Percentiles rank a stretch among this genome's conserved stretches.
phyloP scores from a whole-genome alignment of 2,113 vertebrate species.

The Psittacara wagleri region DNA sequence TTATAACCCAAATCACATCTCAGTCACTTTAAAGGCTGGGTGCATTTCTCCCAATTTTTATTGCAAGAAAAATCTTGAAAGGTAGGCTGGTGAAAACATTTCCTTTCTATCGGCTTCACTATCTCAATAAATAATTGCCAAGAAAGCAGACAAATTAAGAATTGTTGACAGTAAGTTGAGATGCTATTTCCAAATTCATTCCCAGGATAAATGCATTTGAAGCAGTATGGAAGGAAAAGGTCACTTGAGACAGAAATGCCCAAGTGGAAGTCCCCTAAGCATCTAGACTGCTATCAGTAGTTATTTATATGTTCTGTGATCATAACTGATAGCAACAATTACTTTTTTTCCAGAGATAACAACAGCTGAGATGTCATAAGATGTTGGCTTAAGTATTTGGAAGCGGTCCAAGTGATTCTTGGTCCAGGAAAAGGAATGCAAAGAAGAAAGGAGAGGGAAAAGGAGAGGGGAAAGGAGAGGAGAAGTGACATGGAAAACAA shows the following conservation, averaged over 20 bases:
- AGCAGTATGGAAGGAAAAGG: neutral
- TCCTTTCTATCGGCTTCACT: neutral
- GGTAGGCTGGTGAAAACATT: neutral
- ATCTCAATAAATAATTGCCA: neutral
- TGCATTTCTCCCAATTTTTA: neutral
- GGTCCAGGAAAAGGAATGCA: neutral
- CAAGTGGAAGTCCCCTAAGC: neutral
- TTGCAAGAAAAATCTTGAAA: neutral
- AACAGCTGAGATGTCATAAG: neutral
- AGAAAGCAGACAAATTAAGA: neutral
- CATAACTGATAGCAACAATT: neutral
- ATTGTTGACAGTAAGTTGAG: neutral
- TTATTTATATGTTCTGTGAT: neutral
- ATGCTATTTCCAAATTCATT: neutral
- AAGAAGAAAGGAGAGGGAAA: neutral
- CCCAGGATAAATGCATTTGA: neutral
- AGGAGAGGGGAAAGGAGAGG: neutral
- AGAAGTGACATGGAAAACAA: neutral
- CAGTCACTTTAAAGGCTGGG: neutral
- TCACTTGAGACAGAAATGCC: neutral
- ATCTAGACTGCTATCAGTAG: neutral
- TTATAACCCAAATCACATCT: neutral
- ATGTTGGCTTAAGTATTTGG: neutral
- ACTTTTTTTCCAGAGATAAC: neutral
- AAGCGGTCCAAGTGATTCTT: neutral